Evolutionary conservation across 2,113 vertebrate species (phyloP).

Genomic region (Aspidoscelis tigris): DNA sequence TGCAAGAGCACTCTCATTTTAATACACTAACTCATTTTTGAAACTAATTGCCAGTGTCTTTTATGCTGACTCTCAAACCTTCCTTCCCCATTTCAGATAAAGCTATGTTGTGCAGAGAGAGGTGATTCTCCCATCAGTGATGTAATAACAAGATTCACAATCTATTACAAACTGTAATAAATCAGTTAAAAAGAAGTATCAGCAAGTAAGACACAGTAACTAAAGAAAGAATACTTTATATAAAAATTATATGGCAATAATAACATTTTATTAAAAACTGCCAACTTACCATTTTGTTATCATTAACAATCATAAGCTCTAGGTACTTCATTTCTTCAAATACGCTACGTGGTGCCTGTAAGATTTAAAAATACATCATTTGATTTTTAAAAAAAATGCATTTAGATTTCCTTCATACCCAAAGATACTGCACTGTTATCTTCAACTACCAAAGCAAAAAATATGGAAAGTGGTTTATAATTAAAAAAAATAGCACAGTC

Average conservation of each 20-base stretch:
- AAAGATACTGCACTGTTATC: background rate
- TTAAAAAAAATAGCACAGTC: no score
- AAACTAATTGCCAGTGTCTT: background rate
- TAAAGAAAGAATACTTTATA: background rate
- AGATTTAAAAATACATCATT: conserved; percentile 61
- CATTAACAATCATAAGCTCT: conserved; percentile 96
- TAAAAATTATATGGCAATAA: background rate
- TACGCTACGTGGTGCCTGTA: conserved; percentile 86
- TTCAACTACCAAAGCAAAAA: no score
- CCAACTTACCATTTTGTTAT: conserved; percentile 91
- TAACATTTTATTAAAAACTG: background rate
- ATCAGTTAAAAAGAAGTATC: background rate
- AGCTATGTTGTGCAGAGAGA: background rate
- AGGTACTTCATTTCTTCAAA: conserved; percentile 98
- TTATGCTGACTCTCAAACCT: background rate
- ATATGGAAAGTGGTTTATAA: no score
- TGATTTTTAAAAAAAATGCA: conserved; percentile 27
- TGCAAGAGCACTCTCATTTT: background rate
- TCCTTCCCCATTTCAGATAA: background rate
- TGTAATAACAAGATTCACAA: background rate
- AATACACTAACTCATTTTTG: background rate
- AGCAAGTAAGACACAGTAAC: background rate
- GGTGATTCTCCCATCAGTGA: no score
- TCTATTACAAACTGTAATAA: background rate
- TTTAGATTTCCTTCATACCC: background rate